phyloP scores from a whole-genome alignment of 2,888 invertebrate genomes.

The Caenorhabditis sp. region DNA sequence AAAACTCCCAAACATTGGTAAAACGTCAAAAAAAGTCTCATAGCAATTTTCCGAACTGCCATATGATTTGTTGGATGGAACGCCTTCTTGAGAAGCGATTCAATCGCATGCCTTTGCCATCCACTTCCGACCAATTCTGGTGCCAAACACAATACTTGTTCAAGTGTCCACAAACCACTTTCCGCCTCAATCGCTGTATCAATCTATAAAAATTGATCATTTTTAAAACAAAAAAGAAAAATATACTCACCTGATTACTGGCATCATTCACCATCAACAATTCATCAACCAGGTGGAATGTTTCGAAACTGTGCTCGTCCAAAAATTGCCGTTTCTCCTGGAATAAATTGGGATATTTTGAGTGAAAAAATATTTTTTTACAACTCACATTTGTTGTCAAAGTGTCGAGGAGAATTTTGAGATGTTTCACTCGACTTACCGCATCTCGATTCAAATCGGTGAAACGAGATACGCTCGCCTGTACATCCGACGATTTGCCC shows the following conservation, averaged over 20 bases:
- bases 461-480: constrained; percentile 59
- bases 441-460: constrained; percentile 60
- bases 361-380: background rate
- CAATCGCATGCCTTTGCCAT: constrained; percentile 69
- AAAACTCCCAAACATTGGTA: constrained; percentile 67
- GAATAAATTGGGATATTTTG: too few species aligned
- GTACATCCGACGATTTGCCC: constrained; percentile 64
- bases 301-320: constrained; percentile 68
- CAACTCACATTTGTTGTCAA: constrained; percentile 52
- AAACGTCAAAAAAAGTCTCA: constrained; percentile 68
- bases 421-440: constrained; percentile 58
- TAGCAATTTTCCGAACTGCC: constrained; percentile 69
- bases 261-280: constrained; percentile 63
- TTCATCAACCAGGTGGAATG: constrained; percentile 68
- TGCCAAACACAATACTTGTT: constrained; percentile 66
- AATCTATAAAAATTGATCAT: constrained; percentile 9
- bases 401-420: constrained; percentile 54
- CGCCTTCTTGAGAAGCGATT: constrained; percentile 67
- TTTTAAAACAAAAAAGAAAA: background rate
- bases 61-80: constrained; percentile 68
- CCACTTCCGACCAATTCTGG: constrained; percentile 69
- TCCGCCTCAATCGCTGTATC: constrained; percentile 64
- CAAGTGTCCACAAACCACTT: constrained; percentile 68
- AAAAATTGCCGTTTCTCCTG: constrained; percentile 67
- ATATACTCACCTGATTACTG: constrained; percentile 46